phyloP scores from a whole-genome alignment of 2,113 vertebrate genomes.

The Ictidomys tridecemlineatus region DNA sequence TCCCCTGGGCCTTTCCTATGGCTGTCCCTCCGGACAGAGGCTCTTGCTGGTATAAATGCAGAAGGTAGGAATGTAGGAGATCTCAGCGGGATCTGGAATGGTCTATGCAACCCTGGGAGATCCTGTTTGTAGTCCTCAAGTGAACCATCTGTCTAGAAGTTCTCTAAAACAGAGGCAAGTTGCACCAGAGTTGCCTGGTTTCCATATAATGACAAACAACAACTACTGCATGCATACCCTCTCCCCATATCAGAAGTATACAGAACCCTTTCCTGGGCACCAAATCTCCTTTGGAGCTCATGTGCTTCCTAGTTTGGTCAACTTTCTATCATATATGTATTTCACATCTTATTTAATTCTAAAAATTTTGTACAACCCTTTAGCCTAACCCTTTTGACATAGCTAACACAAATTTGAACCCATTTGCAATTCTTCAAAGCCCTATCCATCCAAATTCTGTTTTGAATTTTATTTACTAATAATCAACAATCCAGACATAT shows the following conservation, averaged over 20 bases:
- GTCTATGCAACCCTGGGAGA: neutral
- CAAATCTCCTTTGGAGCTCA: neutral
- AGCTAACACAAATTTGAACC: constrained; percentile 50
- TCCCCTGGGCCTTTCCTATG: neutral
- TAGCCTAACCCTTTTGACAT: neutral
- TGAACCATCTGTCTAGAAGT: constrained; percentile 27
- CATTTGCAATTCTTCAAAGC: constrained; percentile 43
- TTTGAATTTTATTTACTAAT: constrained; percentile 26
- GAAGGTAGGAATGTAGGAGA: neutral
- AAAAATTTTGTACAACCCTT: neutral
- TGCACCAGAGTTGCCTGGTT: neutral
- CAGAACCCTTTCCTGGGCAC: constrained; percentile 15
- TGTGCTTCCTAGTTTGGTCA: neutral
- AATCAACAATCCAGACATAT: constrained; percentile 38
- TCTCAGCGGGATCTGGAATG: neutral
- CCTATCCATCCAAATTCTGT: constrained; percentile 31
- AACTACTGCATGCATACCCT: neutral
- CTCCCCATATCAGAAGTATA: neutral
- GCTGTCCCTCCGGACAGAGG: neutral
- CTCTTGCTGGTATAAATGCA: neutral
- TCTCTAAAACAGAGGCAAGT: constrained; percentile 31
- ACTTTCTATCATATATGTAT: constrained; percentile 18
- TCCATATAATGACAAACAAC: constrained; percentile 13
- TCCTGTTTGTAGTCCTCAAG: neutral
- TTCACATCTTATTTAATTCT: neutral